Evolutionary conservation across 2,113 vertebrate genomes (phyloP).

Genomic region (Vicugna pacos): DNA sequence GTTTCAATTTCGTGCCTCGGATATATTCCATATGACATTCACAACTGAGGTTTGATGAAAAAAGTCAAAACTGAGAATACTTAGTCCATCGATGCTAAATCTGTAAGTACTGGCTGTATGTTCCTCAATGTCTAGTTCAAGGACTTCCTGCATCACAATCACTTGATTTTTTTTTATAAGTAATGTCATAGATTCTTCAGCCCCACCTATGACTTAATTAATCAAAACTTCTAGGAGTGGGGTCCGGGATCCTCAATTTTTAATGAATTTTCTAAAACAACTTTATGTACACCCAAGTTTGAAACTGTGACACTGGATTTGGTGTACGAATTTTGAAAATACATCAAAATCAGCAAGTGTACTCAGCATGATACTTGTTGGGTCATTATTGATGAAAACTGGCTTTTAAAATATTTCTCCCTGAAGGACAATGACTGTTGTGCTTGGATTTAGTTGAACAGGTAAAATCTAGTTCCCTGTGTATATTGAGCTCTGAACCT

Average conservation of each 20-base stretch:
- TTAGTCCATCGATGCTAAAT: not conserved
- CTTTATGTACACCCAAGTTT: not conserved
- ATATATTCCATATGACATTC: not conserved
- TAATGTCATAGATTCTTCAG: not conserved
- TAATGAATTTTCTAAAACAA: not conserved
- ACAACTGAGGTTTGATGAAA: not conserved
- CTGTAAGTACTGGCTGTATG: not conserved
- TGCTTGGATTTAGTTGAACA: not conserved
- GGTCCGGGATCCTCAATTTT: not conserved
- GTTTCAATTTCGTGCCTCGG: not conserved
- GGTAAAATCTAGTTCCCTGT: not conserved
- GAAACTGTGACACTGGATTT: not conserved
- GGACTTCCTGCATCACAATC: not conserved
- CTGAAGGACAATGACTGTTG: not conserved
- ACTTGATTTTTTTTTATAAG: not conserved
- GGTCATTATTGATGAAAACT: not conserved
- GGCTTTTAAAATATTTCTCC: not conserved
- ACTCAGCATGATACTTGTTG: not conserved
- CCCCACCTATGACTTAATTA: not conserved
- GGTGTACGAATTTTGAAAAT: not conserved
- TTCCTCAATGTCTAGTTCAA: not conserved
- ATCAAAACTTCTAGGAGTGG: not conserved
- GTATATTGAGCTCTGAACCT: not conserved
- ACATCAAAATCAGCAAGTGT: not conserved
- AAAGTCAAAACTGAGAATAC: not conserved